phyloP scores from a whole-genome alignment of 2,888 invertebrate genomes.

The Mesochorus sp. region DNA sequence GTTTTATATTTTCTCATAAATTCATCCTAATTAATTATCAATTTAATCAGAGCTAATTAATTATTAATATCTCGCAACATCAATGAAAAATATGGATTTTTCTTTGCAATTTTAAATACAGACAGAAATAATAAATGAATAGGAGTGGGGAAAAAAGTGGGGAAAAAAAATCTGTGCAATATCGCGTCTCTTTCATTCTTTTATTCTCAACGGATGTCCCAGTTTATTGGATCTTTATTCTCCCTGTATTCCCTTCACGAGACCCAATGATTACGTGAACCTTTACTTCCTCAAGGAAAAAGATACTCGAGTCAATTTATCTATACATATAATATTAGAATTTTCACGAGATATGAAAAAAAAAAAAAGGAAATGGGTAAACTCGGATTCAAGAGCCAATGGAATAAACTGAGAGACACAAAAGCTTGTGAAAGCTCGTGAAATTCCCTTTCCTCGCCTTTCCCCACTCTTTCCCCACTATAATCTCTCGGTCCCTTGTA shows the following conservation, averaged over 20 bases:
- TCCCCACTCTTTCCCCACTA: not conserved
- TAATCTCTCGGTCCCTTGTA: not conserved
- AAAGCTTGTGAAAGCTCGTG: conserved; percentile 10
- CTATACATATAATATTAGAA: conserved; percentile 48
- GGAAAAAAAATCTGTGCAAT: too few relatives aligned
- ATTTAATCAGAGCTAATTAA: too few relatives aligned
- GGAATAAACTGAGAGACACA: conserved; percentile 45
- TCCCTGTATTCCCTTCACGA: not conserved
- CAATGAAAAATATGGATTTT: too few relatives aligned
- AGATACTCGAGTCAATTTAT: not conserved
- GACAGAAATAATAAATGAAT: too few relatives aligned
- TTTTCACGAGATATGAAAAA: conserved; percentile 52
- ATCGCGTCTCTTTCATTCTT: too few relatives aligned
- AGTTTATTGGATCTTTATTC: not conserved
- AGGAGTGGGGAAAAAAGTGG: too few relatives aligned
- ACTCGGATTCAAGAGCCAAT: conserved; percentile 52
- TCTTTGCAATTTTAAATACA: too few relatives aligned
- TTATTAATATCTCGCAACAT: too few relatives aligned
- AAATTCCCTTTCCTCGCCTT: conserved; percentile 9
- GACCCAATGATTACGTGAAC: not conserved
- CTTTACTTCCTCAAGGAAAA: not conserved
- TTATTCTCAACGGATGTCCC: too few relatives aligned
- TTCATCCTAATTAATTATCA: too few relatives aligned
- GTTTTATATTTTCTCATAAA: too few relatives aligned
- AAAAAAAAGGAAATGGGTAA: conserved; percentile 23